These are phyloP conservation scores for Drosophila eugracilis DNA, from an alignment of 1,140 invertebrate species.

Conservation along the genomic window DNA sequence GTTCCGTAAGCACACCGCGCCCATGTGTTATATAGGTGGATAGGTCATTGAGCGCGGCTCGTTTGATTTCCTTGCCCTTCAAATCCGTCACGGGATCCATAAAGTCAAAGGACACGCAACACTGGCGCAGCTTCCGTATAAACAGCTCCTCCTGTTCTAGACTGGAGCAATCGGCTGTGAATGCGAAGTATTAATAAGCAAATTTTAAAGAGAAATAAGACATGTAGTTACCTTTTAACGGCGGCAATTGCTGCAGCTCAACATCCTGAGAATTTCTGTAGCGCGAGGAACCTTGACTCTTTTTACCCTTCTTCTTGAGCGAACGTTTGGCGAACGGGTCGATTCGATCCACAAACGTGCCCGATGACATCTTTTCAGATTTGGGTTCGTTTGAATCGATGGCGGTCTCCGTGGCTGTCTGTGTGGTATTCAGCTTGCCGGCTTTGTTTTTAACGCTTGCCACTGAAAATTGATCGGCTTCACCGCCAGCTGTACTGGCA, in stretches of 20 bases:
- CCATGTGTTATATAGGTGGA: constrained; percentile 98
- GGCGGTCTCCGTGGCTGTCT: constrained; percentile 80
- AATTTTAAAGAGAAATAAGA: too few species aligned
- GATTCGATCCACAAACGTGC: constrained; percentile 96
- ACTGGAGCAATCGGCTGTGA: constrained; percentile 86
- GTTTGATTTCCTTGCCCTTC: constrained; percentile 99
- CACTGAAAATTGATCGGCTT: constrained; percentile 64
- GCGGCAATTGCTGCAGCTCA: constrained; percentile 93
- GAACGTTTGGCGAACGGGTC: constrained; percentile 97
- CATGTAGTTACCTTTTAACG: constrained; percentile 93
- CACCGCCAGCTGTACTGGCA: constrained; percentile 30
- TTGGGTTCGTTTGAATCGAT: constrained; percentile 82
- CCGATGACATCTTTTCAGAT: constrained; percentile 90
- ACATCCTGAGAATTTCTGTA: constrained; percentile 96
- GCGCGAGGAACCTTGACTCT: constrained; percentile 95
- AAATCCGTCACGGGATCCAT: constrained; percentile 99
- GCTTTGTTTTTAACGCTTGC: constrained; percentile 73
- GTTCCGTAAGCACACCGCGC: constrained; percentile 97
- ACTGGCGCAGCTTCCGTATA: constrained; percentile 98
- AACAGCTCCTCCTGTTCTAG: constrained; percentile 98
- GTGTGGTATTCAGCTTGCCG: constrained; percentile 82
- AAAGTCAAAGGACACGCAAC: constrained; percentile 99
- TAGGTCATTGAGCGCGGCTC: constrained; percentile 98
- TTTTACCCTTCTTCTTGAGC: constrained; percentile 96
- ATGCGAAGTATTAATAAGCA: too few species aligned